Evolutionary conservation across 2,888 invertebrate genomes (phyloP), one percentile per base, ranked within the genome.

Genomic region (Heliconius cydno): DNA sequence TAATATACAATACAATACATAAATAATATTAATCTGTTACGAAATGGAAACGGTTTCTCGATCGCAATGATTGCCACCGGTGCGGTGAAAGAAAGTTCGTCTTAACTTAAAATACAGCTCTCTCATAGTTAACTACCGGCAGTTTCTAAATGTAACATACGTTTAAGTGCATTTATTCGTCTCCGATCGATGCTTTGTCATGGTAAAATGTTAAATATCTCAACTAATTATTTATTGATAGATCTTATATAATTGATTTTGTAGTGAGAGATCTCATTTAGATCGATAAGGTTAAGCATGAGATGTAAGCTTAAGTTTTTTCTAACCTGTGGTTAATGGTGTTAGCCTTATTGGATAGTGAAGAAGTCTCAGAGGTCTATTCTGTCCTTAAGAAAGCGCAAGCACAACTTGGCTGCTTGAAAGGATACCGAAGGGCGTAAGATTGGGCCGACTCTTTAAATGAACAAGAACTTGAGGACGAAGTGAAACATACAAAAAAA

Each of bases 81-180:
- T 52, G 78, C 80, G 80, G 80, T 78, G 66, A 82, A 83, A 81
- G 83, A 83, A 83, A 83, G 83, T 82, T 75, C 71, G 74, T 71
- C 78, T 79, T 79, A 76, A 80, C 77, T 82, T 80, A 76, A 82
- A 83, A 82, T 78, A 81, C 82, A 79, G 78, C 83, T 83, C 83
- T 83, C 83, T 78, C 83, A 76, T 78, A 82, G 76, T 81, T 78
- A 76, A 81, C 71, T 71, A 67, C 73, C 25, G 70, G 75, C 67
- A 81, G 71, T 83, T 83, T 83, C 83, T 83, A 83, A 81, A 81
- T 76, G 77, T 76, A 77, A 78, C 79, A 76, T 76, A 77, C 80
- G 74, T 77, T 67, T 81, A 30, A 72, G 57, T 75, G 74, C 81
- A 66, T 81, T 80, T 77, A 81, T n/a, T 74, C 74, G 60, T 75